phyloP scores from a whole-genome alignment of 1,140 invertebrate genomes.

The Apis dorsata region DNA sequence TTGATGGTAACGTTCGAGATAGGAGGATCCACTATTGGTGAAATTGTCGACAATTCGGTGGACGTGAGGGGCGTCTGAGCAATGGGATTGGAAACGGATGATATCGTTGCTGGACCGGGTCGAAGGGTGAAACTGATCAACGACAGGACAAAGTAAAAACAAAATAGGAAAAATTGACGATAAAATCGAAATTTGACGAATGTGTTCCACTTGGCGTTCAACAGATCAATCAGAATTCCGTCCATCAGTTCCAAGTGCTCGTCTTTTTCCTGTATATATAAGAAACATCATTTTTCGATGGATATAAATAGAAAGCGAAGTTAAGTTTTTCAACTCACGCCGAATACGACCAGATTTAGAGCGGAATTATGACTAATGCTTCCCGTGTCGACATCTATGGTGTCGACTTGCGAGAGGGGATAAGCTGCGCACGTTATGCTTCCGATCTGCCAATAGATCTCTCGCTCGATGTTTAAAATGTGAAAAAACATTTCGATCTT shows the following conservation, averaged over 20 bases:
- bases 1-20: conserved; percentile 1
- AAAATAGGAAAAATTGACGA: conserved; percentile 93
- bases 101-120: conserved; percentile 83
- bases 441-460: conserved; percentile 98
- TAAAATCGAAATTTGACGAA: conserved; percentile 97
- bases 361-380: conserved; percentile 96
- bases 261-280: conserved; percentile 87
- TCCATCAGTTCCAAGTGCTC: conserved; percentile 98
- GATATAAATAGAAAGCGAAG: not conserved
- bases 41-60: not conserved
- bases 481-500: conserved; percentile 97
- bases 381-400: conserved; percentile 94
- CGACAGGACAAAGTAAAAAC: conserved; percentile 93
- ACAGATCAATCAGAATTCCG: conserved; percentile 94
- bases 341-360: conserved; percentile 98
- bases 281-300: not conserved
- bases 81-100: conserved; percentile 38
- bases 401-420: conserved; percentile 97
- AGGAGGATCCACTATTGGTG: not conserved
- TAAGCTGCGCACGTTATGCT: conserved; percentile 98
- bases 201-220: conserved; percentile 98
- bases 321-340: conserved; percentile 82
- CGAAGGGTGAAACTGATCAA: conserved; percentile 92
- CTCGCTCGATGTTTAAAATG: conserved; percentile 95
- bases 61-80: not conserved